Base-by-base conservation (phyloP, 2,888 invertebrate species). In the Drosophila neotestacea region DNA sequence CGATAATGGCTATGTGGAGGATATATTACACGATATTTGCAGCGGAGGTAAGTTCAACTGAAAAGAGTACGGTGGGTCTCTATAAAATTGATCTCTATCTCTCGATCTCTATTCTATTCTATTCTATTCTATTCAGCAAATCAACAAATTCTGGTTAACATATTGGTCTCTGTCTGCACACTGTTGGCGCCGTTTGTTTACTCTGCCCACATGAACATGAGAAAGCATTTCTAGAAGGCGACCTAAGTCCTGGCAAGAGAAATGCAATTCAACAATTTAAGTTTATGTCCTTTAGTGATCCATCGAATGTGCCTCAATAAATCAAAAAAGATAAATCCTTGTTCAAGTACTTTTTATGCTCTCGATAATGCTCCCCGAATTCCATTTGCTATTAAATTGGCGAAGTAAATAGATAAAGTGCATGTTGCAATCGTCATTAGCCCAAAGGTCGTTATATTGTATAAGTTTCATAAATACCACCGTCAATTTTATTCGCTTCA, bases 1-100 rank as follows among this genome's bases (percentile, higher is more conserved):
- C 2, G 94, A 94, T 71, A 94, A 94, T 59, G 95, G 95, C 0
- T 95, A 94, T 77, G 93, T 93, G 60, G 95, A 96, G 90, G 94
- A 94, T 65, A 73, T 88, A 7, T 80, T 93, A 52, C 94, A 95
- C 10, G 93, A 94, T 56, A 92, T 94, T 78, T 96, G 96, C 92
- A 95, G 92, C 82, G 95, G 95, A 34, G 91, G 92, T 92, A 46
- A 6, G 16, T 48, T 34, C 0, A 10, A 16, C 6, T 48, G 0
- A 10, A 48, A 10, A n/a, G 4, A 22, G 1, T 16, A 41, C 41
- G 9, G 0, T 28, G 3, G 27, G 6, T n/a, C 1, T 22, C 5
- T 2, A 11, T n/a, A 4, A 27, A 2, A 27, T 3, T 2, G 1
- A 22, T 22, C 22, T 22, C 22, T 22, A 22, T 22, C 22, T 22